These are phyloP conservation scores for Kradibia gibbosae DNA, from an alignment of 1,140 invertebrate species.

Conservation along the genomic window DNA sequence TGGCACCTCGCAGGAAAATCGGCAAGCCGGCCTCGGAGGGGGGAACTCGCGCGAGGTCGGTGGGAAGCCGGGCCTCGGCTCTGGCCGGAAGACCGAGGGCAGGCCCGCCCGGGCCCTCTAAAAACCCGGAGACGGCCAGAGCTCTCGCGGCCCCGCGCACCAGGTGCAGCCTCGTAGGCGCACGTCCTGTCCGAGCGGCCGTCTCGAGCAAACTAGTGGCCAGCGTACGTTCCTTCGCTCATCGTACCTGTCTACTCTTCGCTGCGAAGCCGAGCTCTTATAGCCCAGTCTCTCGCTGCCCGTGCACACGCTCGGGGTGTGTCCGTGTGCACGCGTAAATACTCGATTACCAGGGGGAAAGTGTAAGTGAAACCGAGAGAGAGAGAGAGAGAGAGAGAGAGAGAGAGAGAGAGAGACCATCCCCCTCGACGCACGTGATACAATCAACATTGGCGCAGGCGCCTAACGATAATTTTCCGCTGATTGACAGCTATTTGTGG, in stretches of 20 bases:
- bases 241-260: conserved; percentile 27
- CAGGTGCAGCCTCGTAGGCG: not conserved
- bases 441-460: conserved; percentile 56
- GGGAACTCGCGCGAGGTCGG: not conserved
- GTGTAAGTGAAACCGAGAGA: not conserved
- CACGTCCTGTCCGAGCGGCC: conserved; percentile 56
- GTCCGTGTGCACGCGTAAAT: no score
- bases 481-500: conserved; percentile 23
- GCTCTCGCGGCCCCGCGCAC: no score
- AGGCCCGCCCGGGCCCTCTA: not conserved
- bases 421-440: conserved; percentile 53
- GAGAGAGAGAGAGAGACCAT: conserved; percentile 37
- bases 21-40: not conserved
- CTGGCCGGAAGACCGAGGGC: no score
- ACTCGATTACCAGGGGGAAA: no score
- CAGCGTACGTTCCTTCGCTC: conserved; percentile 19
- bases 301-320: no score
- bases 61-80: no score
- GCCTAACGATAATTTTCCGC: conserved; percentile 51
- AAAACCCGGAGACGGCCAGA: no score
- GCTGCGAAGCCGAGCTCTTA: not conserved
- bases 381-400: conserved; percentile 5
- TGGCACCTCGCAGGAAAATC: not conserved
- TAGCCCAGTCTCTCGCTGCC: not conserved
- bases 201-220: conserved; percentile 59